These are phyloP conservation scores for Auanema sp. DNA, from an alignment of 2,888 invertebrate genomes.

Conservation along the genomic window DNA sequence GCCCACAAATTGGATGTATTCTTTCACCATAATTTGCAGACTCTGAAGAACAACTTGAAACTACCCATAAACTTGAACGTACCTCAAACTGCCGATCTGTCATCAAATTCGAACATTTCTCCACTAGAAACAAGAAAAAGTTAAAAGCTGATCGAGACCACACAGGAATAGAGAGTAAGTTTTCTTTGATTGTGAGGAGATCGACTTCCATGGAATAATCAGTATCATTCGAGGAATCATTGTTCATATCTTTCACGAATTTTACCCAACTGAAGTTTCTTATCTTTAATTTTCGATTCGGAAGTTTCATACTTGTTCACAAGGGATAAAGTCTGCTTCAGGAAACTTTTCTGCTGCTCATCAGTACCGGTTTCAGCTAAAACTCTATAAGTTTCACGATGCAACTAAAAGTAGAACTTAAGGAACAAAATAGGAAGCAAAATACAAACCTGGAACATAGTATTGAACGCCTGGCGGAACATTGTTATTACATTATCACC, in stretches of 20 bases:
- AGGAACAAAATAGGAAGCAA: too few relatives aligned
- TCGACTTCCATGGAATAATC: background rate
- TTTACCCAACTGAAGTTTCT: constrained; percentile 20
- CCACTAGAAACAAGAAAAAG: constrained; percentile 36
- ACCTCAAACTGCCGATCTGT: constrained; percentile 25
- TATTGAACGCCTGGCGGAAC: too few relatives aligned
- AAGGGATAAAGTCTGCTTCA: constrained; percentile 10
- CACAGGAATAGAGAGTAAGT: constrained; percentile 25
- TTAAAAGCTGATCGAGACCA: constrained; percentile 42
- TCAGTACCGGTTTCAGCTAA: constrained; percentile 30
- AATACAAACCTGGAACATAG: too few relatives aligned
- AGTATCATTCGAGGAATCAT: background rate
- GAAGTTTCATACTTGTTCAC: too few relatives aligned
- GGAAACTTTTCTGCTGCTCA: constrained; percentile 20
- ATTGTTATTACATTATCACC: too few relatives aligned
- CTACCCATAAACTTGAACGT: background rate
- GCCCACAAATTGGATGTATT: constrained; percentile 9
- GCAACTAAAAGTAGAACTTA: constrained; percentile 17
- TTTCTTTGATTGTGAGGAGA: background rate
- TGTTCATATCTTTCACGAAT: constrained; percentile 10
- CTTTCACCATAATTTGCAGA: constrained; percentile 6
- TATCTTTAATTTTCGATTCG: too few relatives aligned
- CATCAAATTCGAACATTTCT: constrained; percentile 35
- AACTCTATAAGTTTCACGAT: constrained; percentile 34
- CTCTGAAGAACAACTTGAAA: constrained; percentile 8